A percentile compares a stretch with the other conserved stretches of the same genome.
These are phyloP conservation scores for Oligia fasciuncula DNA, from an alignment of 2,888 invertebrate species.

Conservation along the genomic window DNA sequence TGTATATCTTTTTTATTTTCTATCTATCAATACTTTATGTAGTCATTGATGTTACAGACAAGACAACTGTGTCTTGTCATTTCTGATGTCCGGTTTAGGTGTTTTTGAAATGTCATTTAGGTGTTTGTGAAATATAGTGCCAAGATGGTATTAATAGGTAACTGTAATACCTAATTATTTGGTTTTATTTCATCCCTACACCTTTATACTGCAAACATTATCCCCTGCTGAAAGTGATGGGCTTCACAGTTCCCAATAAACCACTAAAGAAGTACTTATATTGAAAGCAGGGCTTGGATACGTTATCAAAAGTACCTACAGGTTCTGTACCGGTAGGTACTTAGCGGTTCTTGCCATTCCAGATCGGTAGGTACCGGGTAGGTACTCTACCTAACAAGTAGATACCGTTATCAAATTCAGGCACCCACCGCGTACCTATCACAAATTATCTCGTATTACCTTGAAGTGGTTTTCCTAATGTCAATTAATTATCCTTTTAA, in stretches of 20 bases:
- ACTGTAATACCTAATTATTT: background rate
- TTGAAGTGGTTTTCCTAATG: too few relatives aligned
- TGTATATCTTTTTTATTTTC: background rate
- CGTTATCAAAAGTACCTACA: background rate
- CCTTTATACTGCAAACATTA: too few relatives aligned
- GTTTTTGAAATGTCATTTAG: conserved; percentile 1
- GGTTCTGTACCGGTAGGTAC: background rate
- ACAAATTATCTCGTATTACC: background rate
- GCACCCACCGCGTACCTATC: background rate
- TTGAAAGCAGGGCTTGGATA: background rate
- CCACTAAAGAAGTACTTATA: background rate
- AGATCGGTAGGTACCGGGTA: too few relatives aligned
- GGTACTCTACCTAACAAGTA: background rate
- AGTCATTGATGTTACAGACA: background rate
- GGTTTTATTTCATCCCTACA: conserved; percentile 11
- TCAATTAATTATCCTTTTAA: too few relatives aligned
- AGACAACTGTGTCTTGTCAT: background rate
- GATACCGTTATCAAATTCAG: background rate
- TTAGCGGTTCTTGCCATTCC: background rate
- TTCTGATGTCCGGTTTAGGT: background rate
- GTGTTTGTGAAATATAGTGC: conserved; percentile 11
- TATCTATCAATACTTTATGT: background rate
- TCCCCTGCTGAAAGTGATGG: background rate
- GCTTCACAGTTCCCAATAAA: background rate
- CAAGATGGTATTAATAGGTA: conserved; percentile 4